phyloP scores from a whole-genome alignment of 1,140 invertebrate species.

The Apis mellifera region Amel_HAv3.1 CM009941.2:14584001-14584500 shows the following conservation, averaged over 20 bases:
- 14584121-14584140: too few species aligned
- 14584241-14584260: not conserved
- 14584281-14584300: slow-evolving; percentile 91
- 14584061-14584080: too few species aligned
- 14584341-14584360: slow-evolving; percentile 89
- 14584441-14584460: slow-evolving; percentile 83
- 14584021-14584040: not conserved
- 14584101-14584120: too few species aligned
- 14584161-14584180: too few species aligned
- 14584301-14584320: slow-evolving; percentile 88
- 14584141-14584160: too few species aligned
- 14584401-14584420: slow-evolving; percentile 93
- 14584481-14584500: slow-evolving; percentile 83
- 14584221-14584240: too few species aligned
- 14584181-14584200: too few species aligned
- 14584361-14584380: slow-evolving; percentile 80
- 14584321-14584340: slow-evolving; percentile 93
- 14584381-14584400: slow-evolving; percentile 92
- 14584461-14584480: slow-evolving; percentile 83
- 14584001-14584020: not conserved
- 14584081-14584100: too few species aligned
- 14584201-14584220: too few species aligned
- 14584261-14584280: slow-evolving; percentile 45
- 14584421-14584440: slow-evolving; percentile 82
- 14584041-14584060: too few species aligned